Percentiles rank a stretch among this genome's conserved stretches.
phyloP scores from a whole-genome alignment of 1,140 invertebrate species.

The Caerostris extrusa region DNA sequence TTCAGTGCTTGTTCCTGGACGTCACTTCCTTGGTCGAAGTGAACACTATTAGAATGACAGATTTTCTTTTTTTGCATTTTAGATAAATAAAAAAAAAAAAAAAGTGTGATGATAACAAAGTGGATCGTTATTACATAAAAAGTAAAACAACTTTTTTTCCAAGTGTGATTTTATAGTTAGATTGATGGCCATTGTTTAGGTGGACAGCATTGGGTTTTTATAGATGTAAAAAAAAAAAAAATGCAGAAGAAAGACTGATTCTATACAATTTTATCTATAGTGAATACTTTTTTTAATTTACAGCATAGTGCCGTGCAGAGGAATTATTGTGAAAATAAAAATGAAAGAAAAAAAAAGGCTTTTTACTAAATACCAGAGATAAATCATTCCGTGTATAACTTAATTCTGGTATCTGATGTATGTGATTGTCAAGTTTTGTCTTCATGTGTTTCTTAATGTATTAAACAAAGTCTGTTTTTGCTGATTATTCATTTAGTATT shows the following conservation, averaged over 20 bases:
- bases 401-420: conserved; percentile 74
- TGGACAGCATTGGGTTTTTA: conserved; percentile 65
- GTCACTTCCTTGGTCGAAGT: conserved; percentile 4
- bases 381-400: conserved; percentile 77
- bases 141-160: conserved; percentile 24
- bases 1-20: conserved; percentile 64
- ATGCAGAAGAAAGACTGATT: conserved; percentile 36
- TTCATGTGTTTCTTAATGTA: conserved; percentile 39
- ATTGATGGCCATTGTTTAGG: conserved; percentile 33
- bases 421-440: conserved; percentile 73
- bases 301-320: conserved; percentile 45
- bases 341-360: conserved; percentile 9
- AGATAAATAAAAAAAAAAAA: background rate
- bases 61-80: conserved; percentile 60
- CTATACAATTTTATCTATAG: conserved; percentile 33
- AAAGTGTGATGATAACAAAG: conserved; percentile 35
- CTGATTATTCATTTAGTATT: conserved; percentile 48
- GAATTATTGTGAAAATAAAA: conserved; percentile 25
- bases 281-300: conserved; percentile 57
- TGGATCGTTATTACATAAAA: conserved; percentile 17
- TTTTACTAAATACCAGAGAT: conserved; percentile 71
- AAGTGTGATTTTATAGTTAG: conserved; percentile 74
- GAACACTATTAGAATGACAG: conserved; percentile 57
- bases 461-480: conserved; percentile 49
- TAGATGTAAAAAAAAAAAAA: conserved; percentile 58